phyloP scores from a whole-genome alignment of 2,113 vertebrate genomes.

The Scophthalmus maximus region DNA sequence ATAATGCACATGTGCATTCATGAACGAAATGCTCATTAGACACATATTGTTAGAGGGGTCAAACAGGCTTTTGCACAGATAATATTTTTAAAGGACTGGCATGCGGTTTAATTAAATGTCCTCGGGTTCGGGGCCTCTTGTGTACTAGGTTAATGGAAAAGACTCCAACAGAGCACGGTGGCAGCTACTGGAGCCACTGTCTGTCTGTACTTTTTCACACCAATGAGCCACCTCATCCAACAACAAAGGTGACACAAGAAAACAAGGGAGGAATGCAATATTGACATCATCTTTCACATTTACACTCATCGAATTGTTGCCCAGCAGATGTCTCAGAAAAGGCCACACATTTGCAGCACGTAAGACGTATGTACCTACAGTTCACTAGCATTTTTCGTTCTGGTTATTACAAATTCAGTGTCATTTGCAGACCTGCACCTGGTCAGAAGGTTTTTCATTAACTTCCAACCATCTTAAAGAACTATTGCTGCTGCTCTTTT shows the following conservation, averaged over 20 bases:
- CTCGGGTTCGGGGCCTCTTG: conserved; percentile 50
- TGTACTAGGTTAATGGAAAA: conserved; percentile 66
- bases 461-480: conserved; percentile 7
- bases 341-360: conserved; percentile 26
- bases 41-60: conserved; percentile 51
- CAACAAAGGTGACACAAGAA: conserved; percentile 32
- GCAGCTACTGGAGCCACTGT: not conserved
- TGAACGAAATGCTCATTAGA: not conserved
- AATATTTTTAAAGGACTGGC: conserved; percentile 58
- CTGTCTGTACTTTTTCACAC: conserved; percentile 19
- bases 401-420: conserved; percentile 28
- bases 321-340: conserved; percentile 33
- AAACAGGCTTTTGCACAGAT: conserved; percentile 37
- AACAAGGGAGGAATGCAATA: conserved; percentile 23
- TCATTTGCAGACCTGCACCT: conserved; percentile 15
- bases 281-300: conserved; percentile 66
- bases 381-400: conserved; percentile 4
- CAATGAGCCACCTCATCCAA: conserved; percentile 21
- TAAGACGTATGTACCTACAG: conserved; percentile 8
- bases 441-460: conserved; percentile 11
- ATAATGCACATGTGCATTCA: not conserved
- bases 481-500: conserved; percentile 4
- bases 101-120: conserved; percentile 63
- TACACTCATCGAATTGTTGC: conserved; percentile 40
- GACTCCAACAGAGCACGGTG: conserved; percentile 1